Evolutionary conservation across 2,113 vertebrate species (phyloP), one percentile per base, ranked within the genome.

Genomic region (Pelusios castaneus): DNA sequence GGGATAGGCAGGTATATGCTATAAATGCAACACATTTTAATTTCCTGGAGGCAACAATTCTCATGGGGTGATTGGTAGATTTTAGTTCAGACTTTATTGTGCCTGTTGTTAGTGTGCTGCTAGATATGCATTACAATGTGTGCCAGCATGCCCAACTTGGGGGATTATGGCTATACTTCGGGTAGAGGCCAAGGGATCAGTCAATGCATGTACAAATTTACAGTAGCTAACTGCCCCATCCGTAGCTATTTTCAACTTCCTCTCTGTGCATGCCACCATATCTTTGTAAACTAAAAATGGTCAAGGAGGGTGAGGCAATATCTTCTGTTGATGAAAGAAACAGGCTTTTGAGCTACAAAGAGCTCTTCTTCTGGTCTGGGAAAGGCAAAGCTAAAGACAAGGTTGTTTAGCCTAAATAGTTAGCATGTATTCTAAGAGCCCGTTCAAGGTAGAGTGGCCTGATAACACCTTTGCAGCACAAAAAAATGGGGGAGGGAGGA

Each of bases 11-110:
- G 22, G 24, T 7, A 4, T 5, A 54, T n/a, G 27, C 58, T 75
- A 43, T 7, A 4, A 3, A 55, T 13, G 45, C 54, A 41, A 78
- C 27, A 43, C 60, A 38, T 88, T 83, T 79, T 49, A 60, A 29
- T 38, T 85, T 91, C 60, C 49, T 45, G 63, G 88, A 85, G 38
- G 14, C 43, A 78, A 55, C 51, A 19, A 73, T 70, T 88, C 63
- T 80, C 43, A 19, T 4, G 10, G 55, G 10, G 55, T 34, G 87
- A 80, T 5, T n/a, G 78, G 16, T 54, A 45, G 80, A 75, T 45
- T 88, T 90, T 78, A 70, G 80, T 47, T 75, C 58, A 60, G 76
- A 51, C 63, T 87, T 88, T 82, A 34, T 60, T 45, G 29, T 51
- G 73, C 24, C 43, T 86, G 87, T 63, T 90, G 77, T 84, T 85